A percentile compares a stretch with the other conserved stretches of the same genome.
phyloP scores from a whole-genome alignment of 2,113 vertebrate species.

The Sceloporus tristichus region DNA sequence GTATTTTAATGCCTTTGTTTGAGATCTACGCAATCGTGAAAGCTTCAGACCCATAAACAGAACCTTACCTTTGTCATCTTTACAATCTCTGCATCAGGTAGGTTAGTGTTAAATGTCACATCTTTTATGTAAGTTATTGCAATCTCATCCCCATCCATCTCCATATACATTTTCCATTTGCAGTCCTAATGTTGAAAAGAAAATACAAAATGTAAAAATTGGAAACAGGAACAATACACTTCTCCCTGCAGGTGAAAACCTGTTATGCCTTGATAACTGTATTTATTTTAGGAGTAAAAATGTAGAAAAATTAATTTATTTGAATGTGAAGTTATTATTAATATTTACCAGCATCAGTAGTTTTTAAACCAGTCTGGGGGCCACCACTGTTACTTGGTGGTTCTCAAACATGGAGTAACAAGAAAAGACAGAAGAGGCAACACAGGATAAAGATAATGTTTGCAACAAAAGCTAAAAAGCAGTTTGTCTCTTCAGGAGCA shows the following conservation, averaged over 20 bases:
- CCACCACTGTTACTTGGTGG: too few species aligned
- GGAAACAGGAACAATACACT: constrained; percentile 37
- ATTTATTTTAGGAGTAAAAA: neutral
- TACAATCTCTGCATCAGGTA: constrained; percentile 87
- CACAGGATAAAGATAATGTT: neutral
- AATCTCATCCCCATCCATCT: constrained; percentile 96
- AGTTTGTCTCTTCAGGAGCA: neutral
- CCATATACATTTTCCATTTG: constrained; percentile 99
- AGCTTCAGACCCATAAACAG: constrained; percentile 79
- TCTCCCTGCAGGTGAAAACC: neutral
- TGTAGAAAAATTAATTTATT: constrained; percentile 1
- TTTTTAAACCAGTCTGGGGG: neutral
- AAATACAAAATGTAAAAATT: constrained; percentile 69
- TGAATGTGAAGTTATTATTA: neutral
- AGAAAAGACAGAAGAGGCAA: neutral
- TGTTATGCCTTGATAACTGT: neutral
- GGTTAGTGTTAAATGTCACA: constrained; percentile 92
- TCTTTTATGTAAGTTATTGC: constrained; percentile 98
- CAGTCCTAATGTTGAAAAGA: constrained; percentile 89
- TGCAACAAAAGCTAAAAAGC: neutral
- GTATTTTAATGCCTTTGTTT: constrained; percentile 84
- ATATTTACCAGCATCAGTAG: neutral
- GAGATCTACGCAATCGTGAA: constrained; percentile 76
- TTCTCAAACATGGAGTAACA: neutral
- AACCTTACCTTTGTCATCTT: constrained; percentile 93